These are phyloP conservation scores for Lerema accius DNA, from an alignment of 1,140 invertebrate species.

Conservation along the genomic window DNA sequence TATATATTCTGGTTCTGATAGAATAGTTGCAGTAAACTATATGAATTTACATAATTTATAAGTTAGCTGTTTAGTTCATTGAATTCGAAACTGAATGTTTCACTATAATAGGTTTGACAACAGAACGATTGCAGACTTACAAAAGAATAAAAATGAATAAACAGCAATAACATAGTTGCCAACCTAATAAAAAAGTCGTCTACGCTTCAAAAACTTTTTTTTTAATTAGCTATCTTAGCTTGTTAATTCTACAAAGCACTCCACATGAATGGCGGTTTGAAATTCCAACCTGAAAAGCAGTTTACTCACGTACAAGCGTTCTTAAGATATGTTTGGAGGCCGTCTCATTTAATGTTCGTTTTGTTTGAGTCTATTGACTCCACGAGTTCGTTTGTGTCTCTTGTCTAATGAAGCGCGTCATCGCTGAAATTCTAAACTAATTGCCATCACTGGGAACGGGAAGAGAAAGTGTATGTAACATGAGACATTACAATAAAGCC, in stretches of 20 bases:
- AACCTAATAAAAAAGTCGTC: too few relatives aligned
- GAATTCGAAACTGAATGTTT: too few relatives aligned
- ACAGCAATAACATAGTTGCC: too few relatives aligned
- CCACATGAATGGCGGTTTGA: too few relatives aligned
- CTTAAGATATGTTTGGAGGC: constrained; percentile 8
- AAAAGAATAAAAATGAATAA: too few relatives aligned
- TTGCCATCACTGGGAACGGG: constrained; percentile 39
- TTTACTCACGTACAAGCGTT: background rate
- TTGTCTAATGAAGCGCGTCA: constrained; percentile 24
- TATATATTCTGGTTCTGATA: background rate
- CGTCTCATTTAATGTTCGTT: constrained; percentile 2
- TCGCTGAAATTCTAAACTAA: constrained; percentile 31
- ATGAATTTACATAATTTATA: constrained; percentile 9
- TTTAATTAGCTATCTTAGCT: too few relatives aligned
- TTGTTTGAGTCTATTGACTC: constrained; percentile 15
- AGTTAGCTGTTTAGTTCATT: too few relatives aligned
- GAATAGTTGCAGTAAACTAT: background rate
- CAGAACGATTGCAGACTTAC: too few relatives aligned
- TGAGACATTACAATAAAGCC: constrained; percentile 30
- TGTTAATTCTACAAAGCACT: too few relatives aligned
- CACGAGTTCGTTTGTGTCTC: constrained; percentile 12
- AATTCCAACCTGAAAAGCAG: background rate
- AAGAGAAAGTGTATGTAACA: constrained; percentile 49
- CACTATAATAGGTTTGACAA: too few relatives aligned
- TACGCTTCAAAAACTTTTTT: too few relatives aligned